Evolutionary conservation across 1,140 invertebrate species (phyloP), one percentile per base, ranked within the genome.

Genomic region (Formica exsecta): DNA sequence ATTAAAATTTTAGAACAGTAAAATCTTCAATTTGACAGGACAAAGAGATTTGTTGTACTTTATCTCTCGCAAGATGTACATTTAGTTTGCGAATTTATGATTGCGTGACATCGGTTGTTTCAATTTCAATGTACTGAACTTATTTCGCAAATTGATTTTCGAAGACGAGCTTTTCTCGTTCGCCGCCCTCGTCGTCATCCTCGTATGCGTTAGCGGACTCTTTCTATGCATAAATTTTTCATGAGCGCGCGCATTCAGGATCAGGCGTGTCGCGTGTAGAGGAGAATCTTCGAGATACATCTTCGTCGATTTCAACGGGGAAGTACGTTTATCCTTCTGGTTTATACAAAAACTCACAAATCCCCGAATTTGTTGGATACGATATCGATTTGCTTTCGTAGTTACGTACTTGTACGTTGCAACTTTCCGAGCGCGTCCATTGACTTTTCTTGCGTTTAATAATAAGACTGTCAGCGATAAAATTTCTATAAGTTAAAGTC

Each of bases 181-280:
- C n/a, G 13, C 57, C 48, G n/a, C 19, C 59, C 57, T 59, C n/a
- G 13, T 61, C 48, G n/a, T 22, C 59, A 32, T 48, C 62, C 5
- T 61, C 51, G 41, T 51, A 32, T 65, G 62, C 61, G 57, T 79
- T 41, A 54, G 51, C 74, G 36, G 51, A 70, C 64, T 77, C 88
- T 87, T 65, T 79, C 19, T 22, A 71, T 8, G 57, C 68, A 89
- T 90, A 90, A 90, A 90, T 90, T 79, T 90, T 90, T 85, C 88
- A 90, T 85, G 88, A 89, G 62, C 22, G 22, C 29, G 44, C n/a
- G 13, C 59, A 48, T 44, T n/a, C n/a, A 64, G 59, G 16, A 29
- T 64, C 70, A 57, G 38, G 68, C 19, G 73, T 44, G 76, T 80
- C 70, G 25, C 64, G 54, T 22, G 29, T 16, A 38, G 51, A 79